These are phyloP conservation scores for Drosophila cracens DNA, from an alignment of 2,888 invertebrate genomes.

Conservation along the genomic window DNA sequence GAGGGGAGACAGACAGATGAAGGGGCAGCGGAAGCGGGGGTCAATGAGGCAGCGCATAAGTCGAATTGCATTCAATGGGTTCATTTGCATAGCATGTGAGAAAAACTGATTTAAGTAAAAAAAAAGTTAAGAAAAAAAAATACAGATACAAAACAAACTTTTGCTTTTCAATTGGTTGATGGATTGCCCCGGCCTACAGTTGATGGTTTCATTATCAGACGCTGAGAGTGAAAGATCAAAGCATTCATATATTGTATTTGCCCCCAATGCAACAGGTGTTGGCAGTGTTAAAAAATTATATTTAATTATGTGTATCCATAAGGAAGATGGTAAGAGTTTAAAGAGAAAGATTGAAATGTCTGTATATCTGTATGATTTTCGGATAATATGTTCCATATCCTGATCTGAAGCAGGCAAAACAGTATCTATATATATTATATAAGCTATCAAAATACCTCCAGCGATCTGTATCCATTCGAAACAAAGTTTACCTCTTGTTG, in stretches of 20 bases:
- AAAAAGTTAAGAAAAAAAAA: conserved; percentile 1
- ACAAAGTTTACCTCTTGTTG: conserved; percentile 2
- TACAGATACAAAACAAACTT: conserved; percentile 36
- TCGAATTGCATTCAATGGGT: conserved; percentile 65
- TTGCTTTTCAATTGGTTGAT: conserved; percentile 61
- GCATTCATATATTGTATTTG: neutral
- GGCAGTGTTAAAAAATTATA: neutral
- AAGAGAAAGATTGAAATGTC: neutral
- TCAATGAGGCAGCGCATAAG: conserved; percentile 62
- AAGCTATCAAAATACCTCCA: neutral
- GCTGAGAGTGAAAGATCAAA: conserved; percentile 24
- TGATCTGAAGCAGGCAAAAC: neutral
- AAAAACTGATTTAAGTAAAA: conserved; percentile 55
- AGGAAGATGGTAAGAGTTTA: neutral
- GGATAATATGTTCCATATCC: neutral
- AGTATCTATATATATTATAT: neutral
- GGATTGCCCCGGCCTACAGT: conserved; percentile 58
- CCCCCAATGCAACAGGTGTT: conserved; percentile 33
- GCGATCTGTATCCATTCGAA: neutral
- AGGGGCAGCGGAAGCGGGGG: conserved; percentile 11
- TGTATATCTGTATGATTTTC: neutral
- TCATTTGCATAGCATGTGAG: conserved; percentile 72
- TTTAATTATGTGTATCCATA: conserved; percentile 1
- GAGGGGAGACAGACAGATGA: neutral
- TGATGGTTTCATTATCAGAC: conserved; percentile 68